These are phyloP conservation scores for Xestia xanthographa DNA, from an alignment of 2,888 invertebrate species.

Conservation along the genomic window DNA sequence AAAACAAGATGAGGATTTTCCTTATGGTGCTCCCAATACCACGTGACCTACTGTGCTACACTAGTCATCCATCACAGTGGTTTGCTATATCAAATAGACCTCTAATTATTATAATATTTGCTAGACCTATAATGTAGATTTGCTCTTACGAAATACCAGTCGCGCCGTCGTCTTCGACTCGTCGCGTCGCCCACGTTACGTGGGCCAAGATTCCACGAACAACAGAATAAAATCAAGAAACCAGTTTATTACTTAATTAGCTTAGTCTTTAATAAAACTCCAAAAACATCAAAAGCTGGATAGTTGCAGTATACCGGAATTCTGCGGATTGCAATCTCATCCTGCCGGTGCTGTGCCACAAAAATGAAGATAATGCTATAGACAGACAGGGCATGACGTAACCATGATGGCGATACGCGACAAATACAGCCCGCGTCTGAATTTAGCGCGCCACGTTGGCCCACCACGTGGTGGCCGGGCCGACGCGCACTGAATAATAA, in stretches of 20 bases:
- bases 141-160: slow-evolving; percentile 26
- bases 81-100: slow-evolving; percentile 10
- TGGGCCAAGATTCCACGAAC: slow-evolving; percentile 6
- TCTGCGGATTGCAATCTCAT: slow-evolving; percentile 46
- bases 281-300: slow-evolving; percentile 12
- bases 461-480: slow-evolving; percentile 67
- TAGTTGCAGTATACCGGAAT: slow-evolving; percentile 37
- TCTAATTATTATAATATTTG: too few relatives aligned
- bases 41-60: not conserved
- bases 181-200: slow-evolving; percentile 20
- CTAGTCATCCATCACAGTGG: not conserved
- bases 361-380: slow-evolving; percentile 44
- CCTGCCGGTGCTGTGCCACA: slow-evolving; percentile 41
- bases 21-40: not conserved
- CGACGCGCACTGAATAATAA: slow-evolving; percentile 68
- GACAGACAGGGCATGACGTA: slow-evolving; percentile 64
- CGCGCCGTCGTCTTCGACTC: too few relatives aligned
- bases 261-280: slow-evolving; percentile 13
- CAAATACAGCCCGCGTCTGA: slow-evolving; percentile 64
- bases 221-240: slow-evolving; percentile 36
- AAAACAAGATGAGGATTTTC: slow-evolving; percentile 18
- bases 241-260: slow-evolving; percentile 44
- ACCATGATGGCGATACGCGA: slow-evolving; percentile 63
- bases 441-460: slow-evolving; percentile 68
- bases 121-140: slow-evolving; percentile 6